A percentile compares a stretch with the other conserved stretches of the same genome.
Evolutionary conservation across 2,888 invertebrate species (phyloP).

Genomic region (Drosophila mayaguana): DNA sequence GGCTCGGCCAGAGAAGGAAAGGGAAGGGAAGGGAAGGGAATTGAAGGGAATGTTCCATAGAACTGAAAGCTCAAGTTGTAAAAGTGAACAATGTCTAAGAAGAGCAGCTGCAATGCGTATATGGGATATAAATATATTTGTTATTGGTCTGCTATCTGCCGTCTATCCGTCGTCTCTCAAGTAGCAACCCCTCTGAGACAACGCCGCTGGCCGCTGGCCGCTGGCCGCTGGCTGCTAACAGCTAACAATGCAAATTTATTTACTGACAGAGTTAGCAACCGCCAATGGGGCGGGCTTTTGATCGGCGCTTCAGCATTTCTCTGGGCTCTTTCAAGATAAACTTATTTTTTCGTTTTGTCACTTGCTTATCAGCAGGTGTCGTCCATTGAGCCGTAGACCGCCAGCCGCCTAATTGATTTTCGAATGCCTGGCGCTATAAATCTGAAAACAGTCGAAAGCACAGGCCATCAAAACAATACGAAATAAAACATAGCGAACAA

Average conservation of each 20-base stretch:
- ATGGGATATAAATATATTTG: neutral
- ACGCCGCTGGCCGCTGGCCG: slow-evolving; percentile 23
- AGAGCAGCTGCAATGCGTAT: neutral
- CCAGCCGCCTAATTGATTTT: slow-evolving; percentile 71
- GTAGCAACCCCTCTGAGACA: neutral
- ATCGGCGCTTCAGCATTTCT: slow-evolving; percentile 50
- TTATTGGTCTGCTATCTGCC: neutral
- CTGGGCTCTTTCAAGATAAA: slow-evolving; percentile 34
- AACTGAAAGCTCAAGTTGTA: neutral
- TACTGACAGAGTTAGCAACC: slow-evolving; percentile 49
- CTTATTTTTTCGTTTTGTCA: slow-evolving; percentile 62
- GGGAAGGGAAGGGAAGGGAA: too few species aligned
- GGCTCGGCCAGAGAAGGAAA: slow-evolving; percentile 14
- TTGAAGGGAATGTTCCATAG: slow-evolving; percentile 25
- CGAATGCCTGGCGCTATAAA: slow-evolving; percentile 73
- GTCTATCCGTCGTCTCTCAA: too few species aligned
- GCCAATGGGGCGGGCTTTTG: slow-evolving; percentile 46
- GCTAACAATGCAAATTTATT: slow-evolving; percentile 52
- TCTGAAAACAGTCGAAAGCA: slow-evolving; percentile 46
- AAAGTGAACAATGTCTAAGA: neutral
- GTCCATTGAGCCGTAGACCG: slow-evolving; percentile 38
- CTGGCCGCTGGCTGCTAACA: slow-evolving; percentile 6
- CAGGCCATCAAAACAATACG: slow-evolving; percentile 21
- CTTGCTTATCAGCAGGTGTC: slow-evolving; percentile 64
- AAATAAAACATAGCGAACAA: slow-evolving; percentile 35